These are phyloP conservation scores for Anser cygnoides DNA, from an alignment of 2,113 vertebrate species.

Conservation along the genomic window DNA sequence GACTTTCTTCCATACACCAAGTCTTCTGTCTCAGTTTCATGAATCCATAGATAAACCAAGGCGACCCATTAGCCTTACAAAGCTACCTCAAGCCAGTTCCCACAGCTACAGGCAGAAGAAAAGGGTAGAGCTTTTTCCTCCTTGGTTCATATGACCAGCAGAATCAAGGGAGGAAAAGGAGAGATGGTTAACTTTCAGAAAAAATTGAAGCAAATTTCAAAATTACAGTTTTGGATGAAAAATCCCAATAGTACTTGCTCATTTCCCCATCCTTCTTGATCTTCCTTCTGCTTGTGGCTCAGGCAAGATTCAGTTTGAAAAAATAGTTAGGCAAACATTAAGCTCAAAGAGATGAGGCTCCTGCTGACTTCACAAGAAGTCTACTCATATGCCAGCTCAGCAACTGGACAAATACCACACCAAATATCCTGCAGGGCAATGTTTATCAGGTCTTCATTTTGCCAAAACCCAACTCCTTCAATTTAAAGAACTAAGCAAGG, in stretches of 20 bases:
- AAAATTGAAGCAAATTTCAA: not conserved
- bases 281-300: not conserved
- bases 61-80: not conserved
- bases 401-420: fast-evolving
- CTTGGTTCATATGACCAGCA: fast-evolving
- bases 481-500: not conserved
- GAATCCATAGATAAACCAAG: not conserved
- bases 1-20: not conserved
- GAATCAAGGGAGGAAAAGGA: not conserved
- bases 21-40: not conserved
- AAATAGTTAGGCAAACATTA: not conserved
- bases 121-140: not conserved
- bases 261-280: not conserved
- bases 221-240: not conserved
- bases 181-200: not conserved
- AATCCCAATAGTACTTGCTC: not conserved
- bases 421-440: not conserved
- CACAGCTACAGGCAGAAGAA: not conserved
- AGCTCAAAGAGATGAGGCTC: not conserved
- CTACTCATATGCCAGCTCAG: not conserved
- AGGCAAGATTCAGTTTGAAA: not conserved
- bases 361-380: not conserved
- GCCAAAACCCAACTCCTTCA: not conserved
- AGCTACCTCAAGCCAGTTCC: not conserved
- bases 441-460: not conserved